Percentiles rank a stretch among this genome's conserved stretches.
Conservation (phyloP, 37 sponge, comb jelly and placozoan genomes). For the Ianthella basta region DNA sequence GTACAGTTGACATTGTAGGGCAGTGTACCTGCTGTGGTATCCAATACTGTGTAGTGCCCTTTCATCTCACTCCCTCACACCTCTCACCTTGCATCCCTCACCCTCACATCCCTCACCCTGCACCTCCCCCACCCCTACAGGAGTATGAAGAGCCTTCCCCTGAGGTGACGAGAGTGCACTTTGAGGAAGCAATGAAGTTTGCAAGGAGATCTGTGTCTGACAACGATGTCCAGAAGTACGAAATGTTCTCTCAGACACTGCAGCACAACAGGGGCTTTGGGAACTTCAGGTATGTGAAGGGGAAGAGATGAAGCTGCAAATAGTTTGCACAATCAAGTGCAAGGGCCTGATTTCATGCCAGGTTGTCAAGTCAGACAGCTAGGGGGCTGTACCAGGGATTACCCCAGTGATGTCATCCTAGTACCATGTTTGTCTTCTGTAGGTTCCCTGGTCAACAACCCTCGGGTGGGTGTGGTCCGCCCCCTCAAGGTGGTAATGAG, state of each 20-base stretch:
- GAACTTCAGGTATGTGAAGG: slow-evolving; percentile 70
- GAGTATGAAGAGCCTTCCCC: slow-evolving; percentile 86
- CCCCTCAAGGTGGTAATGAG: slow-evolving; percentile 41
- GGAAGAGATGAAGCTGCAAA: background rate
- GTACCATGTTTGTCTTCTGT: background rate
- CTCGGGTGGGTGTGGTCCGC: slow-evolving; percentile 18
- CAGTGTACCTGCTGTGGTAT: no score
- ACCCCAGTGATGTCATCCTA: no score
- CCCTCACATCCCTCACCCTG: no score
- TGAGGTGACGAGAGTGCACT: slow-evolving; percentile 92
- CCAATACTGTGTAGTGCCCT: no score
- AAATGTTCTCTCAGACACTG: slow-evolving; percentile 98
- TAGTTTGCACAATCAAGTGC: no score
- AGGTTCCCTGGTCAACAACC: slow-evolving; percentile 25
- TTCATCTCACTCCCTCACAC: no score
- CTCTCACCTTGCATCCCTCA: no score
- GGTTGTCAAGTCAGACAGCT: no score
- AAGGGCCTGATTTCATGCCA: background rate
- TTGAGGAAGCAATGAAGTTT: slow-evolving; percentile 97
- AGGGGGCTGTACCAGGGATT: no score
- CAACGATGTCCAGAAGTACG: slow-evolving; percentile 96
- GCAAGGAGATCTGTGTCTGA: slow-evolving; percentile 96
- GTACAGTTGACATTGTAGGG: no score
- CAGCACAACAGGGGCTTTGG: slow-evolving; percentile 98
- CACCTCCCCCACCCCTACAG: no score